Evolutionary conservation across 2,888 invertebrate genomes (phyloP), one percentile per base, ranked within the genome.

Genomic region (Orthosia gothica): DNA sequence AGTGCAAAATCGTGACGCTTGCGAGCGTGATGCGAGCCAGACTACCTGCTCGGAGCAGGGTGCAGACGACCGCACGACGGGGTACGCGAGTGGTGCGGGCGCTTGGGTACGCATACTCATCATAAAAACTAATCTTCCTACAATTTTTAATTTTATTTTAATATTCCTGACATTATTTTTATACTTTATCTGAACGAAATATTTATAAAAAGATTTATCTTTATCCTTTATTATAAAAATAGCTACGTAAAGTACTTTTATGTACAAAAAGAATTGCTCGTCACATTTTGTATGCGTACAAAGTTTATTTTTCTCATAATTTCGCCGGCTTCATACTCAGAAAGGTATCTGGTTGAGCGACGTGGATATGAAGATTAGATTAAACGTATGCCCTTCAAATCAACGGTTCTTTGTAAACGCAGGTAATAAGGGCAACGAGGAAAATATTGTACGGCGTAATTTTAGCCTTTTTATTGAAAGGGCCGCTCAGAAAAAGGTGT

Each of bases 341-440:
- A 74, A 70, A 62, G 72, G 70, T 81, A 74, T 66, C 75, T 75
- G 76, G 74, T 70, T 76, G 82, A 82, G 68, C 62, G 79, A 87
- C 76, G 77, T 76, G 75, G 77, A 75, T 74, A 67, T 70, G 82
- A 74, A 85, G 66, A 87, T 87, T 87, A 76, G 78, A 87, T 86
- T 82, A 85, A 87, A 87, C 73, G 76, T 61, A 70, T 72, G 74
- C 69, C 76, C 76, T 78, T 78, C 85, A 78, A 85, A 84, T 87
- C 87, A 85, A 82, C 80, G 74, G 75, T 64, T 82, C 66, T 72
- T 76, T 80, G 72, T 64, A 67, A 79, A 85, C 59, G 75, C 67
- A 78, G 73, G 74, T 69, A 78, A 76, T 79, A 77, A 74, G 73
- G 40, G 67, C 61, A 71, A 72, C n/a, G 50, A 58, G 54, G 40